Evolutionary conservation across 2,888 invertebrate genomes (phyloP).

Genomic region (Tholera decimalis): DNA sequence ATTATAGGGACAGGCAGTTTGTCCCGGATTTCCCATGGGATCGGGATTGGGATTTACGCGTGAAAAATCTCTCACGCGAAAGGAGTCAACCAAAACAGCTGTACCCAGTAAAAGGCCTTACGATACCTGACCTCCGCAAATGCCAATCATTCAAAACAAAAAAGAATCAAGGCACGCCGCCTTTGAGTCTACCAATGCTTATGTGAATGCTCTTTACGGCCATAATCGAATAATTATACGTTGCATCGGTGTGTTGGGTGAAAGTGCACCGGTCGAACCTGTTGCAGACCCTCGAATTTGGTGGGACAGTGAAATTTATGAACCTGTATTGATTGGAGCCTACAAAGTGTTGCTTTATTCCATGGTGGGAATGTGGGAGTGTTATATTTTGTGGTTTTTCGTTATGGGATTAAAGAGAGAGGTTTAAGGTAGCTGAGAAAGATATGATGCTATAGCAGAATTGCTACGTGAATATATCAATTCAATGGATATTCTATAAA

Average conservation of each 20-base stretch:
- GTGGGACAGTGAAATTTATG: slow-evolving; percentile 63
- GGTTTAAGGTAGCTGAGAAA: neutral
- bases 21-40: too few relatives aligned
- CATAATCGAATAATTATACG: slow-evolving; percentile 38
- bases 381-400: neutral
- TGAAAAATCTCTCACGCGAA: too few relatives aligned
- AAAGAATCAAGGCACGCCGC: slow-evolving; percentile 24
- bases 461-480: too few relatives aligned
- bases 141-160: slow-evolving; percentile 29
- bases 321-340: slow-evolving; percentile 42
- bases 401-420: neutral
- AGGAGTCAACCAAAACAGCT: too few relatives aligned
- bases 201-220: slow-evolving; percentile 22
- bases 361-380: slow-evolving; percentile 12
- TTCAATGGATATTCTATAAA: too few relatives aligned
- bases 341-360: slow-evolving; percentile 20
- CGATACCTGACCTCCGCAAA: slow-evolving; percentile 19
- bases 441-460: neutral
- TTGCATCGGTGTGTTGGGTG: slow-evolving; percentile 43
- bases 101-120: slow-evolving; percentile 16
- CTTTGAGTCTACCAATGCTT: slow-evolving; percentile 38
- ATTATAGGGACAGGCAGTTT: too few relatives aligned
- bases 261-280: slow-evolving; percentile 62
- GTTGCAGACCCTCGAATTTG: slow-evolving; percentile 49
- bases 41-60: too few relatives aligned